A percentile compares a stretch with the other conserved stretches of the same genome.
Evolutionary conservation across 1,140 invertebrate species (phyloP).

Genomic region (Periplaneta americana): DNA sequence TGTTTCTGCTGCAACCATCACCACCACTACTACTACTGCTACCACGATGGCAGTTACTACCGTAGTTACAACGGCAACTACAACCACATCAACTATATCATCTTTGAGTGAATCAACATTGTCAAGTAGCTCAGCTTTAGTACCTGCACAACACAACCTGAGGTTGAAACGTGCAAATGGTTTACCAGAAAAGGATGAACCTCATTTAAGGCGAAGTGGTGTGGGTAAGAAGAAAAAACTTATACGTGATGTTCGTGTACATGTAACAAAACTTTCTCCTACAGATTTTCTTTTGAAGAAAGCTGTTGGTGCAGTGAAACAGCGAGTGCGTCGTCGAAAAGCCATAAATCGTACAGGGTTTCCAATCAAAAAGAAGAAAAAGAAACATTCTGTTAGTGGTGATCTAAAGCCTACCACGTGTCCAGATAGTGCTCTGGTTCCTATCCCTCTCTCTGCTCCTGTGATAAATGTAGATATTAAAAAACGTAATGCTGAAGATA

Average conservation of each 20-base stretch:
- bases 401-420: not conserved
- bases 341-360: slow-evolving; percentile 81
- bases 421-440: not conserved
- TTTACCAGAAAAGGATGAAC: not conserved
- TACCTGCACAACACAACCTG: not conserved
- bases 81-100: not conserved
- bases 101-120: not conserved
- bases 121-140: not conserved
- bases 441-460: not conserved
- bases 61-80: not conserved
- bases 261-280: slow-evolving; percentile 41
- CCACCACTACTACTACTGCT: not conserved
- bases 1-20: not conserved
- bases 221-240: slow-evolving; percentile 44
- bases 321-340: slow-evolving; percentile 66
- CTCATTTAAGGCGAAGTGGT: not conserved
- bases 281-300: slow-evolving; percentile 33
- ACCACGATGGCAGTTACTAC: not conserved
- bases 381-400: slow-evolving; percentile 50
- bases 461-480: not conserved
- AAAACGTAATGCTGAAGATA: not conserved
- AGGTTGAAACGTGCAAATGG: slow-evolving; percentile 4
- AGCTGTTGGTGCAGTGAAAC: slow-evolving; percentile 38
- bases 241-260: slow-evolving; percentile 46
- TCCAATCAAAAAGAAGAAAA: slow-evolving; percentile 77